Evolutionary conservation across 2,113 vertebrate species (phyloP).

Genomic region (Oplegnathus fasciatus): DNA sequence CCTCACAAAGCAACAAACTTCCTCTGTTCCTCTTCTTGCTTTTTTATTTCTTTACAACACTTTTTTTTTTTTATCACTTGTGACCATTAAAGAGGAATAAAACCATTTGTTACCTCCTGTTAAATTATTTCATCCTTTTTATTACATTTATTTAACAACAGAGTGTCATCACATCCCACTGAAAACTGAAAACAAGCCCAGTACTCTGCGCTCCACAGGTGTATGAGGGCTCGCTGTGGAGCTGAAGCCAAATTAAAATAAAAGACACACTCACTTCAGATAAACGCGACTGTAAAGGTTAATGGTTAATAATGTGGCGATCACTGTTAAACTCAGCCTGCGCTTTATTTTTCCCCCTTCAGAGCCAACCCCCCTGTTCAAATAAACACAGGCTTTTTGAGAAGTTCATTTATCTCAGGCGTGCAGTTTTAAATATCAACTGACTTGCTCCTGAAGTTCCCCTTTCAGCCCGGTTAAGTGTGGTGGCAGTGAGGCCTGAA

Average conservation of each 20-base stretch:
- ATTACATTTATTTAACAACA: no score
- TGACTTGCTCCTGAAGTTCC: constrained; percentile 83
- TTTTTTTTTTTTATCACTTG: neutral
- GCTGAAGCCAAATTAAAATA: neutral
- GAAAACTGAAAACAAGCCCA: neutral
- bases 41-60: neutral
- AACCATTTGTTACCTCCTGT: neutral
- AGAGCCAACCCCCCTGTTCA: constrained; percentile 48
- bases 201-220: neutral
- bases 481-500: constrained; percentile 38
- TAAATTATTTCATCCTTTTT: neutral
- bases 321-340: constrained; percentile 12
- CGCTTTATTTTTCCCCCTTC: constrained; percentile 10
- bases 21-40: constrained; percentile 9
- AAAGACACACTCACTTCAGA: constrained; percentile 18
- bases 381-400: constrained; percentile 78
- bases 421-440: constrained; percentile 88
- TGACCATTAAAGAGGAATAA: neutral
- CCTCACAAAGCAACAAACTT: neutral
- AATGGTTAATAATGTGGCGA: constrained; percentile 72
- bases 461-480: constrained; percentile 77
- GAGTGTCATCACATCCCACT: neutral
- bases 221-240: neutral
- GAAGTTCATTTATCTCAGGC: constrained; percentile 78
- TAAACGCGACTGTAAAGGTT: constrained; percentile 64